Base-by-base conservation (phyloP, 2,113 vertebrate species). In the Sorex araneus region DNA sequence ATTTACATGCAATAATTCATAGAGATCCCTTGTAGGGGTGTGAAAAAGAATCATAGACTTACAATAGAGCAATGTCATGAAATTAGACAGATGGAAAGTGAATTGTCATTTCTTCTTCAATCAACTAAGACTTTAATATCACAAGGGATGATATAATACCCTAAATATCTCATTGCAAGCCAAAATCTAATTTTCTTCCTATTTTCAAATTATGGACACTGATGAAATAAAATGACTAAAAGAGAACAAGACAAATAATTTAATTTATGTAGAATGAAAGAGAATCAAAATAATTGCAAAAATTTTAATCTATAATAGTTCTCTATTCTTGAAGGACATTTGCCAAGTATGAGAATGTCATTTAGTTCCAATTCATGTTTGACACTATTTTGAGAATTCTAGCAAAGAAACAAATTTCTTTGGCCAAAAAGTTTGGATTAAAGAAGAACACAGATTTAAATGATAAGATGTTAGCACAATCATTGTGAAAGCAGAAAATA, bases 131-230 rank as follows among this genome's bases (percentile, higher is more conserved):
- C 73, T 60, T 95, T 92, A 95, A 94, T 94, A 95, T 93, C 92
- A 96, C 86, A 82, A 87, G 87, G 78, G 84, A 95, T 94, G 50
- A 47, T 40, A 57, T 63, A 54, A 93, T 93, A 70, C 70, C 69
- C 36, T 9, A 87, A 95, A 94, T 69, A 92, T 77, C 83, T 87
- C 70, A 74, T 93, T 82, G 77, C 25, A 60, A 27, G 67, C 47
- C 82, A 19, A 95, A 97, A 96, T 95, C 89, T 85, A 94, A 95
- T 96, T 94, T 94, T 28, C 34, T 95, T 92, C 84, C 82, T 90
- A 73, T 95, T 96, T 95, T 93, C 94, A 96, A 91, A 96, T 95
- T 94, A 93, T 57, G 93, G 79, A 89, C 87, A 91, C 36, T 87
- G 84, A 94, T 88, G 66, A 95, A 96, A 96, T 87, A 94, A 94